Evolutionary conservation across 2,888 invertebrate species (phyloP), one percentile per base, ranked within the genome.

Genomic region (Byasa hedistus): DNA sequence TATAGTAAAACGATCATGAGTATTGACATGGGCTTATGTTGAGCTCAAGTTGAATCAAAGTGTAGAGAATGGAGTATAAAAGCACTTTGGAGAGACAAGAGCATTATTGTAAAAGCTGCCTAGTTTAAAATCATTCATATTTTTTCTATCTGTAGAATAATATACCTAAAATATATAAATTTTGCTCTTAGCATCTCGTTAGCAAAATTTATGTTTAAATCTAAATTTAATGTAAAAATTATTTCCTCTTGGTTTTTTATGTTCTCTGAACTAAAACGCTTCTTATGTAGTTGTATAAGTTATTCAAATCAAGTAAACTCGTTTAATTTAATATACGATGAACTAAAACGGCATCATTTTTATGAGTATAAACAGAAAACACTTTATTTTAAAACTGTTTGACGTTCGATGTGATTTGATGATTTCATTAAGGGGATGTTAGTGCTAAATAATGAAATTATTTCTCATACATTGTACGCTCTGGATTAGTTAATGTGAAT

Each of bases 401-500:
- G 61, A 65, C 66, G 69, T 69, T 61, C 57, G 27, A 57, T 61
- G 57, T 60, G 61, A 65, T 68, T 63, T 74, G 71, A 76, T 73
- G 76, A 76, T 72, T 75, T 75, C 75, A 80, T 81, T 84, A 75
- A 80, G 78, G 74, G 72, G 75, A 78, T 72, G 73, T 70, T 68
- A 75, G 76, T n/a, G n/a, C 74, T 75, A 79, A 76, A 79, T 84
- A 83, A 83, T 84, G 78, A 77, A 81, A 83, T 75, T 79, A 83
- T 86, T 85, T 85, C 79, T 83, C 82, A 83, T 83, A 80, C 76
- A 82, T 85, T 80, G 81, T 74, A 78, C 78, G 80, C 79, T 79
- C 80, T 78, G 79, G 84, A 87, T 87, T 82, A 85, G 84, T 84
- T 85, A 86, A 89, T 89, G 86, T 86, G 87, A 89, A 90, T 86